Conservation (phyloP, 92 coral and sea anemone species). For the Blastomussa wellsi region DNA sequence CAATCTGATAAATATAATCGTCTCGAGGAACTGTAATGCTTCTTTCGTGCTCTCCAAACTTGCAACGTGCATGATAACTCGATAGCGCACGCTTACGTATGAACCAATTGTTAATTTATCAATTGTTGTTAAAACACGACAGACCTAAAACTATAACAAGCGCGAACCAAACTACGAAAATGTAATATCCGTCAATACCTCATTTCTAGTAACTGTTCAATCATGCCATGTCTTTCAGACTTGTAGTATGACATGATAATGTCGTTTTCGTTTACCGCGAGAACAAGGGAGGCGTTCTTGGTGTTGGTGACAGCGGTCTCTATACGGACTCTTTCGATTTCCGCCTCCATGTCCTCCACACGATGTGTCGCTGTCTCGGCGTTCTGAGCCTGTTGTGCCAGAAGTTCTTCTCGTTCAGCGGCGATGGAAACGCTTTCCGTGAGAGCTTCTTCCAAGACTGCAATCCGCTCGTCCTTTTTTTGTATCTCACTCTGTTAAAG, state of each 20-base stretch:
- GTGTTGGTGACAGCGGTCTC: slow-evolving; percentile 97
- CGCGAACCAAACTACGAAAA: neutral
- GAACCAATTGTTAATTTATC: no score
- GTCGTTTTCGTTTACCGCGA: slow-evolving; percentile 92
- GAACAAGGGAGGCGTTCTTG: slow-evolving; percentile 91
- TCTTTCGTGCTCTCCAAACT: no score
- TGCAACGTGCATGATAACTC: no score
- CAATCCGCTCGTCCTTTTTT: slow-evolving; percentile 83
- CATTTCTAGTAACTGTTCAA: slow-evolving; percentile 94
- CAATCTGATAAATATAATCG: no score
- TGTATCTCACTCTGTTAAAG: slow-evolving; percentile 71
- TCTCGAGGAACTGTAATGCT: no score
- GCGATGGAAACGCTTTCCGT: slow-evolving; percentile 96
- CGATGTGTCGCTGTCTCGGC: slow-evolving; percentile 77
- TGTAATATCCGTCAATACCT: slow-evolving; percentile 56
- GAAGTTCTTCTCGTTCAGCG: slow-evolving; percentile 89
- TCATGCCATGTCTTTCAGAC: slow-evolving; percentile 83
- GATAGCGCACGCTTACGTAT: no score
- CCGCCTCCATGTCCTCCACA: slow-evolving; percentile 89
- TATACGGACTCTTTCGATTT: slow-evolving; percentile 82
- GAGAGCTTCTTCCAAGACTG: slow-evolving; percentile 93
- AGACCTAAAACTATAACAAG: neutral
- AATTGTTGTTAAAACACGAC: no score
- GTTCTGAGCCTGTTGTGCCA: slow-evolving; percentile 90
- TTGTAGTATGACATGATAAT: slow-evolving; percentile 88